A percentile compares a stretch with the other conserved stretches of the same genome.
Conservation (phyloP, 2,888 invertebrate genomes). For the Synergus japonicus region DNA sequence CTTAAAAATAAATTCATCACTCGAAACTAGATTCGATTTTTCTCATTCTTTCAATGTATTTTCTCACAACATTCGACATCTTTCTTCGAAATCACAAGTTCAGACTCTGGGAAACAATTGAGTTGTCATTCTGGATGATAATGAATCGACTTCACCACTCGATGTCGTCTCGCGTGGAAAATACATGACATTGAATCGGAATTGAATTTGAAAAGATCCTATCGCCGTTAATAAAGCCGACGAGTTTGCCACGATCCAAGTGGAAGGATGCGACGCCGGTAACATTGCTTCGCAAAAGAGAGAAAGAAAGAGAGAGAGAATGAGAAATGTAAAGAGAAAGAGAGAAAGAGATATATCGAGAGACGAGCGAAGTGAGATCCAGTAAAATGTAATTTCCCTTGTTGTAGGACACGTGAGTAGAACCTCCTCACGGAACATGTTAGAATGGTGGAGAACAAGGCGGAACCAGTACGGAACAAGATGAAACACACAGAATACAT, state of each 20-base stretch:
- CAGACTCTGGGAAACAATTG: not conserved
- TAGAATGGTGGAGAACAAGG: constrained; percentile 32
- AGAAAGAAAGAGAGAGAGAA: not conserved
- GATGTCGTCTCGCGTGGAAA: constrained; percentile 17
- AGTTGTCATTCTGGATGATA: not conserved
- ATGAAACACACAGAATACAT: constrained; percentile 39
- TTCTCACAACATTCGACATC: not conserved
- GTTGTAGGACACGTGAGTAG: constrained; percentile 45
- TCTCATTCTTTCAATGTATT: too few relatives aligned
- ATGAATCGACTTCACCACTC: constrained; percentile 28
- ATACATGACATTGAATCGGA: constrained; percentile 25
- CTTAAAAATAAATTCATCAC: too few relatives aligned
- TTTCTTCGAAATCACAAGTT: not conserved
- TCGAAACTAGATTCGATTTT: too few relatives aligned
- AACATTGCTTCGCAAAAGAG: constrained; percentile 31
- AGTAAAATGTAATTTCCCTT: constrained; percentile 61
- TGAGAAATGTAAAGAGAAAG: not conserved
- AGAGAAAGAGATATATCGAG: not conserved
- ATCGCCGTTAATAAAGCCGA: constrained; percentile 59
- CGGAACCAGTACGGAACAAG: constrained; percentile 41
- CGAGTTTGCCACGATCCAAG: constrained; percentile 49
- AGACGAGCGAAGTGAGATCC: constrained; percentile 41
- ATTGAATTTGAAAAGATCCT: constrained; percentile 53
- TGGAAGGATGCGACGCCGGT: constrained; percentile 49
- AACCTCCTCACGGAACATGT: constrained; percentile 39